phyloP scores from a whole-genome alignment of 1,140 invertebrate genomes.

The Lordiphosa stackelbergi region DNA sequence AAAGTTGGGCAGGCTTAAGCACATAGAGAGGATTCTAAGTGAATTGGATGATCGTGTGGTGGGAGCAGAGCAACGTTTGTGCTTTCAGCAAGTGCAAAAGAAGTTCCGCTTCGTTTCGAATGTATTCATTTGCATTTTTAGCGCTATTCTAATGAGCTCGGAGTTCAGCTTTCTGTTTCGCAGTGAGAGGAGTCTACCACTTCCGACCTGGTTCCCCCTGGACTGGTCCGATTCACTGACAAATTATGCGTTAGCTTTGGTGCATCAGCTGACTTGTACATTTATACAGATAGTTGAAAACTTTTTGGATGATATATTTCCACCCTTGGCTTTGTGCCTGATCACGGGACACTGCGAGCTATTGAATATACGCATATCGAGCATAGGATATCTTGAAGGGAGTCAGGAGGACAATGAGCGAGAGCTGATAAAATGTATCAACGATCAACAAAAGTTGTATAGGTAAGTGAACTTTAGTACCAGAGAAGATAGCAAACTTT shows the following conservation, averaged over 20 bases:
- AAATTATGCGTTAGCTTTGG: constrained; percentile 24
- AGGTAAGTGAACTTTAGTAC: constrained; percentile 25
- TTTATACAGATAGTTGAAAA: constrained; percentile 37
- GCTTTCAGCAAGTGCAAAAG: constrained; percentile 10
- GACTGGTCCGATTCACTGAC: constrained; percentile 40
- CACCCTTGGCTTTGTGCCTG: constrained; percentile 37
- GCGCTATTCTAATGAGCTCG: background rate
- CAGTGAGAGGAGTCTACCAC: constrained; percentile 29
- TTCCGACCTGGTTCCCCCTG: constrained; percentile 55
- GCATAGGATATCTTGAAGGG: constrained; percentile 29
- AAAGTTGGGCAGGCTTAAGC: constrained; percentile 10
- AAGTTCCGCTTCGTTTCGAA: constrained; percentile 14
- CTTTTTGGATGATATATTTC: constrained; percentile 49
- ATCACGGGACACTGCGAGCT: constrained; percentile 50
- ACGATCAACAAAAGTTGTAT: constrained; percentile 51
- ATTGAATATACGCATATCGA: constrained; percentile 37
- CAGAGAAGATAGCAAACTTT: too few relatives aligned
- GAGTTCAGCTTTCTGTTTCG: constrained; percentile 20
- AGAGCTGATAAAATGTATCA: constrained; percentile 39
- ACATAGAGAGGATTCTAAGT: constrained; percentile 17
- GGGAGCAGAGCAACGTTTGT: constrained; percentile 6
- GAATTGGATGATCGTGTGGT: constrained; percentile 35
- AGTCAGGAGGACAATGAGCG: constrained; percentile 28
- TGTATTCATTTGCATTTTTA: constrained; percentile 31
- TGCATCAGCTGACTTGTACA: constrained; percentile 34